Conservation (phyloP, 2,888 invertebrate species). For the Agriopis aurantiaria region DNA sequence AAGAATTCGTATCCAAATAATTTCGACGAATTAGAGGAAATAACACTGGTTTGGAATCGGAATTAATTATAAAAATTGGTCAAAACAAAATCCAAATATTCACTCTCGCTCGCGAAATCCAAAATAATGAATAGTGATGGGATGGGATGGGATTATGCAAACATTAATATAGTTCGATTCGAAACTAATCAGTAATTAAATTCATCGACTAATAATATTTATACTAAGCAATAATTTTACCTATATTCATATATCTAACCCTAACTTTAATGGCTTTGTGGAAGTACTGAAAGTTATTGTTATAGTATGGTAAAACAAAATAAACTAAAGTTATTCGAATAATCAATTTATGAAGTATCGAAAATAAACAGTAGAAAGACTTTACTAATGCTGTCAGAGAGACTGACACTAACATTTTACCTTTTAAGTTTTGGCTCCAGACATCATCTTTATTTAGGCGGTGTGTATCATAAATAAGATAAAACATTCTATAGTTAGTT, state of each 20-base stretch:
- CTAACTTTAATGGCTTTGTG: too few species aligned
- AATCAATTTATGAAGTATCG: neutral
- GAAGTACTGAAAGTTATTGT: too few species aligned
- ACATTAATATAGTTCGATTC: too few species aligned
- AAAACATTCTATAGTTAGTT: too few species aligned
- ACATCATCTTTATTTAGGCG: too few species aligned
- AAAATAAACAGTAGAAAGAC: neutral
- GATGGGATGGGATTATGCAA: neutral
- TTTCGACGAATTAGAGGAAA: neutral
- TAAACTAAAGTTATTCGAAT: neutral
- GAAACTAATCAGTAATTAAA: too few species aligned
- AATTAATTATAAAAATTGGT: neutral
- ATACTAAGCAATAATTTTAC: too few species aligned
- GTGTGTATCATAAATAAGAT: too few species aligned
- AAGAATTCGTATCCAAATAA: neutral
- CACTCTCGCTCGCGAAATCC: slow-evolving; percentile 3
- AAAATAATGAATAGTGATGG: slow-evolving; percentile 27
- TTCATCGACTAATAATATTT: too few species aligned
- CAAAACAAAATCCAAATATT: neutral
- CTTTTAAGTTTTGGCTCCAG: neutral
- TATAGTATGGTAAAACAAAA: too few species aligned
- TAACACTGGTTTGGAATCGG: neutral
- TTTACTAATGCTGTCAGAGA: neutral
- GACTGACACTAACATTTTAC: slow-evolving; percentile 2
- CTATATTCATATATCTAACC: too few species aligned